Base-by-base conservation (phyloP, 2,888 invertebrate species). In the Auanema sp. region DNA sequence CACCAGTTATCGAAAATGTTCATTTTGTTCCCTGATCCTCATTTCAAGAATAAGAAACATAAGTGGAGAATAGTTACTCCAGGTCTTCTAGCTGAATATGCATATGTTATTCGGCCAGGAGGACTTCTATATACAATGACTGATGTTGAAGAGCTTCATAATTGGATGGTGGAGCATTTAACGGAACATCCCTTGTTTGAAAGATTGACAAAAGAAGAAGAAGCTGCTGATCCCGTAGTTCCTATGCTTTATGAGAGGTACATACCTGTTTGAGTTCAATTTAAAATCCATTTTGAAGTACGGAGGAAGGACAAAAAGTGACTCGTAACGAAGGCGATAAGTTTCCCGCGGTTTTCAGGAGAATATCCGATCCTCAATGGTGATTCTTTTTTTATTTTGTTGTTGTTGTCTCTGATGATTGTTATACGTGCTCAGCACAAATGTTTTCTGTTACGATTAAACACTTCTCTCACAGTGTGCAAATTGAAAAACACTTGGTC, bases 1-100 rank as follows among this genome's bases (percentile, higher is more conserved):
- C 92, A 91, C 70, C 97, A 94, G 88, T 70, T 81, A 6, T 71
- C 73, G 24, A 79, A 80, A 52, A 92, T 99, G 91, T 98, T 99
- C 85, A 97, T 99, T 85, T 87, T 99, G 18, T 98, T 95, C 85
- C 98, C 98, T 24, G 98, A 98, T 87, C 98, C 98, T 40, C 98
- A 99, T 87, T 99, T 99, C 85, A 99, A 98, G 85, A 72, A 68
- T 47, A 64, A 66, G 52, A 71, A 72, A 86, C 95, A 97, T 84
- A 98, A 98, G 85, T 98, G 98, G 98, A 88, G 98, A 66, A 98
- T 99, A 68, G 93, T 99, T 69, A 97, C 93, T 84, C 89, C 91
- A 78, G 90, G 91, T 77, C 87, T 97, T 42, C 87, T 99, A 23
- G 92, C 96, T 1, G 98, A 98, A 86, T 99, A 98, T 88, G 97